Evolutionary conservation across 2,113 vertebrate genomes (phyloP), one percentile per base, ranked within the genome.

Genomic region (Girardinichthys multiradiatus): DNA sequence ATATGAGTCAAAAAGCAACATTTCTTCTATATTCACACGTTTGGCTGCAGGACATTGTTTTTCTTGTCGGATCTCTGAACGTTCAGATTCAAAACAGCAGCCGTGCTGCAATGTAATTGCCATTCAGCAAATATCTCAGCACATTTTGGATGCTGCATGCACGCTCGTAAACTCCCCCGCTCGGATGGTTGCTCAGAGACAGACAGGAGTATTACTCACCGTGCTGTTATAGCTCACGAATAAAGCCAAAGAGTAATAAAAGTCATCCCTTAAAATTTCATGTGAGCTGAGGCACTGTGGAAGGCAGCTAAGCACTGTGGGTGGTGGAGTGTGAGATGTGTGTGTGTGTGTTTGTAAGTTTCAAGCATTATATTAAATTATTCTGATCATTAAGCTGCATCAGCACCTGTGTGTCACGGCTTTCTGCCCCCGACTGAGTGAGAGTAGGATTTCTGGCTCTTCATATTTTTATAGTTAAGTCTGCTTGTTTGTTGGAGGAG

Each of bases 181-280:
- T 48, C 64, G 57, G 87, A 77, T 74, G 30, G 74, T 64, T 73
- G 74, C 63, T 81, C 68, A 7, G 76, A 79, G 82, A 68, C 0
- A 12, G 59, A 51, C 15, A 33, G 42, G 70, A 54, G 70, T 60
- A 84, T 91, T 87, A 87, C 72, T 87, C 83, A 80, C 59, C 27
- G 0, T 1, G 57, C 65, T 26, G 33, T 84, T 80, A 83, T 75
- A 81, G 77, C 87, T 81, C 77, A 78, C 79, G 85, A 85, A 92
- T 83, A 87, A 87, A 89, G 85, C 73, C 84, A 72, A 80, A 77
- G 82, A 27, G 79, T 76, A 89, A 87, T 91, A 88, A 86, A 86
- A 83, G 76, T 8, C 54, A 87, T 75, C 31, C 63, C 86, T 86
- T 79, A 88, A 91, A 85, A 86, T 89, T 90, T 75, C 70, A 91